Conservation (phyloP, 2,113 vertebrate species). For the Colius striatus region DNA sequence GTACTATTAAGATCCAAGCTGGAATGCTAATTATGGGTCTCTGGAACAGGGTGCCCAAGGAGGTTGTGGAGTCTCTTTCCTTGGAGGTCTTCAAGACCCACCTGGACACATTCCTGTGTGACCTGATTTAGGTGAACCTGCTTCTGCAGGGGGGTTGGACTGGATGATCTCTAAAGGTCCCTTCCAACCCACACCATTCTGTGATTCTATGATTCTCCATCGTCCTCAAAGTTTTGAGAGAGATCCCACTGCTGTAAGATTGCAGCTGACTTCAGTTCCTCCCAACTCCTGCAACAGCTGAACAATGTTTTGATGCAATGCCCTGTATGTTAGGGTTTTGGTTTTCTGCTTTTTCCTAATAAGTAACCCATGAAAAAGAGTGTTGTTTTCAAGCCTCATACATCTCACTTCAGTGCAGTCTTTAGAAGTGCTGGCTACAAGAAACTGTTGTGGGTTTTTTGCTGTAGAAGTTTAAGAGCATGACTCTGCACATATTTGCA, state of each 20-base stretch:
- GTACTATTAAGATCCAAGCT: neutral
- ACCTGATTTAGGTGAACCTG: no score
- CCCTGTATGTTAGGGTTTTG: fast-evolving
- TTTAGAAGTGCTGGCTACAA: neutral
- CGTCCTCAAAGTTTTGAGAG: neutral
- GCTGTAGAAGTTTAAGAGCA: neutral
- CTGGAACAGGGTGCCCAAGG: no score
- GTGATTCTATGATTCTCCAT: no score
- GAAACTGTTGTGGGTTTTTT: neutral
- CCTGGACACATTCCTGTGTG: no score
- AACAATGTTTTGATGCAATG: neutral
- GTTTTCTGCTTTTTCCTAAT: neutral
- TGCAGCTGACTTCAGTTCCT: neutral
- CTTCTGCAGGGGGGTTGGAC: no score
- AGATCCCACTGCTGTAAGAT: neutral
- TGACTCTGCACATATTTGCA: neutral
- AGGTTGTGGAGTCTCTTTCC: no score
- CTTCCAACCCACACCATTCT: no score
- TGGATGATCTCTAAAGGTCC: no score
- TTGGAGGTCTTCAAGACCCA: no score
- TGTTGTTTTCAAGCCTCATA: neutral
- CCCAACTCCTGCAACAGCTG: neutral
- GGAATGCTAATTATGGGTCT: neutral
- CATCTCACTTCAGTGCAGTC: neutral
- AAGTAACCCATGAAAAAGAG: neutral